Evolutionary conservation across 2,113 vertebrate genomes (phyloP), one percentile per base, ranked within the genome.

Genomic region (Phoenicopterus ruber): DNA sequence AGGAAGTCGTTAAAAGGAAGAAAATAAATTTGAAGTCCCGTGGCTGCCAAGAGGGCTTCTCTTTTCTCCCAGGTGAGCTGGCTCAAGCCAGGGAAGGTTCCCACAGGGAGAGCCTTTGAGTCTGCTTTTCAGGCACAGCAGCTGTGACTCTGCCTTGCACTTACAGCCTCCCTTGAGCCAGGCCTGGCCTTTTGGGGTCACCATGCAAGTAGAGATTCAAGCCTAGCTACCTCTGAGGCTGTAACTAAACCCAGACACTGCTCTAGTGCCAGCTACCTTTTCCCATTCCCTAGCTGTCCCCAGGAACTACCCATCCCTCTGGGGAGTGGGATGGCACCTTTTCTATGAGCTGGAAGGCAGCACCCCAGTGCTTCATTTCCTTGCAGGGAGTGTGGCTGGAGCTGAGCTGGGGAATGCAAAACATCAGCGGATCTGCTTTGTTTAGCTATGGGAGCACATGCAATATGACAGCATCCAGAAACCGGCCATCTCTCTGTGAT

Each of bases 121-220:
- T 72, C 14, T 44, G 31, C 69, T 80, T 86, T 79, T 80, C 28
- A 67, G 76, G 61, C 42, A 83, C 50, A 61, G 63, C 19, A 13
- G 16, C 65, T 15, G 3, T 2, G 6, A 50, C 36, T 40, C 42
- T 34, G n/a, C 57, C 32, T 82, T 3, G 0, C 2, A 6, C 18
- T 71, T 46, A 11, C 18, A 34, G 49, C 20, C 5, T 54, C 57
- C 66, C 7, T 42, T 0, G 1, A 91, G 34, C 21, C 55, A 70
- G 38, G 31, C 40, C 24, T 47, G 71, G 8, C 7, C 63, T 66
- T 73, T 7, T 88, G 62, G 18, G n/a, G n/a, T 83, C 25, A 59
- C 66, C 6, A 2, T 10, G 9, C 7, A 29, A 59, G 67, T 14
- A 29, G 28, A 57, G 17, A n/a, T 46, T 36, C 32, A 82, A 90